A percentile compares a stretch with the other conserved stretches of the same genome.
phyloP scores from a whole-genome alignment of 2,888 invertebrate species.

The Macrophya annulata region DNA sequence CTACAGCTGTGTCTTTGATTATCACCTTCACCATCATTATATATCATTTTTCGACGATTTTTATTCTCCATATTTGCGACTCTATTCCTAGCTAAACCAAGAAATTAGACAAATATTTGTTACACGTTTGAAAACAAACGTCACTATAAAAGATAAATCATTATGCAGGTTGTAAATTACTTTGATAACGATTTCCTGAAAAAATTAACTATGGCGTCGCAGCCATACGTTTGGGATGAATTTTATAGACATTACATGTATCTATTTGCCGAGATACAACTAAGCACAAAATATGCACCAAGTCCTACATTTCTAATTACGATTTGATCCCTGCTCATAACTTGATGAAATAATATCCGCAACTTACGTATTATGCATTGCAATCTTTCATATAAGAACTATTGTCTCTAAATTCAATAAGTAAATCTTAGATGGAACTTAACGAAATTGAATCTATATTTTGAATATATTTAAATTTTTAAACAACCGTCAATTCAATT shows the following conservation, averaged over 20 bases:
- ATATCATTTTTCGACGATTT: conserved; percentile 19
- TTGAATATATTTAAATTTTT: not conserved
- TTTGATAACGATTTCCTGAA: conserved; percentile 57
- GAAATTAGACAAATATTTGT: conserved; percentile 37
- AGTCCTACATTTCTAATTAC: not conserved
- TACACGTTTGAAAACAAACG: conserved; percentile 42
- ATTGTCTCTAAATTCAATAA: not conserved
- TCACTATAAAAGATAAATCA: conserved; percentile 24
- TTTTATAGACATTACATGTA: not conserved
- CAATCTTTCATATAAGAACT: not conserved
- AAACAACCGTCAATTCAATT: not conserved
- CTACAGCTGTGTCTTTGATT: conserved; percentile 1
- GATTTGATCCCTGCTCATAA: not conserved
- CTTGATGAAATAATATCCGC: not conserved
- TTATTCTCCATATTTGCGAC: conserved; percentile 20
- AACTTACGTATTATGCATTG: no score
- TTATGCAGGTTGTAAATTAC: conserved; percentile 57
- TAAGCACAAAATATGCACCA: not conserved
- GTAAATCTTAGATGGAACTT: not conserved
- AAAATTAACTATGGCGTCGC: conserved; percentile 14
- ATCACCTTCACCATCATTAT: conserved; percentile 5
- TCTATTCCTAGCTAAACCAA: conserved; percentile 23
- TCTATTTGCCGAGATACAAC: not conserved
- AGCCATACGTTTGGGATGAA: not conserved
- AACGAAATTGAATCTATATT: not conserved